Percentiles rank a stretch among this genome's conserved stretches.
Conservation (phyloP, 1,140 invertebrate species). For the Macrosteles quadrilineatus region DNA sequence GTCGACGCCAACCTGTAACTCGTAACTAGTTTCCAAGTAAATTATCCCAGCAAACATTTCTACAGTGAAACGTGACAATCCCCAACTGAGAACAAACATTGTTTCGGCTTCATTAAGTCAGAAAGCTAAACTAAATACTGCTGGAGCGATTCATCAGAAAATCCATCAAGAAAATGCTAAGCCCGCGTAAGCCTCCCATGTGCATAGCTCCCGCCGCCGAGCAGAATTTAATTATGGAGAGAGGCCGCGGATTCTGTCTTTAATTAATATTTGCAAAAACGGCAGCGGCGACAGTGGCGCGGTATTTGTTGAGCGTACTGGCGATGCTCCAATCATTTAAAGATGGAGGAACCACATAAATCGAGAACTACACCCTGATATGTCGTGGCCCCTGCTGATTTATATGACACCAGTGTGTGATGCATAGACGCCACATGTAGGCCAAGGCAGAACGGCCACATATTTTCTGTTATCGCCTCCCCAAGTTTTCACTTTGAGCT, state of each 20-base stretch:
- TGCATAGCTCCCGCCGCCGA: not conserved
- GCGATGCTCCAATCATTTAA: conserved; percentile 8
- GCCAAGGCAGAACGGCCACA: conserved; percentile 2
- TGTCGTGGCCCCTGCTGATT: not conserved
- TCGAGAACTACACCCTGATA: conserved; percentile 12
- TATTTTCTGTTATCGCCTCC: too few relatives aligned
- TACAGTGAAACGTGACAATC: too few relatives aligned
- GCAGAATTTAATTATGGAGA: not conserved
- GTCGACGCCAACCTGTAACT: too few relatives aligned
- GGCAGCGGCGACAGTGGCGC: not conserved
- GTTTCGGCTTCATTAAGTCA: conserved; percentile 11
- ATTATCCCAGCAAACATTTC: too few relatives aligned
- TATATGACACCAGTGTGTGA: not conserved
- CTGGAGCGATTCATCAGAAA: conserved; percentile 10
- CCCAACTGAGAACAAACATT: not conserved
- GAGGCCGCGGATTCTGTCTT: not conserved
- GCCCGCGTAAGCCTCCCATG: not conserved
- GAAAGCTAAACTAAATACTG: conserved; percentile 2
- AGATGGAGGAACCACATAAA: conserved; percentile 4
- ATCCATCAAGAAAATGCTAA: conserved; percentile 16
- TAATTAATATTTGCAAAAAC: not conserved
- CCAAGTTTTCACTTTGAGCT: too few relatives aligned
- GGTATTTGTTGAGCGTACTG: not conserved
- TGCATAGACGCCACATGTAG: conserved; percentile 1
- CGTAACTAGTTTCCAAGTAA: too few relatives aligned